These are phyloP conservation scores for Meloe dianella DNA, from an alignment of 2,888 invertebrate genomes.

Conservation along the genomic window DNA sequence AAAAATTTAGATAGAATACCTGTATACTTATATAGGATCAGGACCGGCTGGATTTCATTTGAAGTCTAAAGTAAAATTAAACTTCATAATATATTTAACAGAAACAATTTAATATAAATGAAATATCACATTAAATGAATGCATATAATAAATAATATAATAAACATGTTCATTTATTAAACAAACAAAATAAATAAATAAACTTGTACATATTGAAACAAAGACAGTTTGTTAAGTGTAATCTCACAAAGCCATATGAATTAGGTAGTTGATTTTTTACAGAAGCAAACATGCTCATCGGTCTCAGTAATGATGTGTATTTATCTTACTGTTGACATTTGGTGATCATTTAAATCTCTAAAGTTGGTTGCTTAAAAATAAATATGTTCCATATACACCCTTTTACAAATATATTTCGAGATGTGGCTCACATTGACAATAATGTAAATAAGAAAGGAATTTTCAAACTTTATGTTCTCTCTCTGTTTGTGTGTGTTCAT, in stretches of 20 bases:
- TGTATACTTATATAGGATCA: neutral
- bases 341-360: constrained; percentile 32
- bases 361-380: constrained; percentile 39
- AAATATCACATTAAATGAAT: neutral
- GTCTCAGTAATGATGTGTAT: constrained; percentile 42
- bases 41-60: neutral
- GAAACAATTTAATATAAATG: neutral
- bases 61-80: neutral
- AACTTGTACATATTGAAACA: constrained; percentile 26
- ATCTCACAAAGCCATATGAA: constrained; percentile 41
- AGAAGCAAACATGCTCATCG: constrained; percentile 40
- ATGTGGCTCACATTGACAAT: constrained; percentile 19
- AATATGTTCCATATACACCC: constrained; percentile 37
- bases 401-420: constrained; percentile 40
- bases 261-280: constrained; percentile 40
- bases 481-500: neutral
- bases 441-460: constrained; percentile 24
- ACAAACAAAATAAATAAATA: constrained; percentile 8
- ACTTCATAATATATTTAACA: neutral
- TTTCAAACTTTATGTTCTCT: constrained; percentile 4
- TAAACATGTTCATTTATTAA: neutral
- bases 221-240: constrained; percentile 41
- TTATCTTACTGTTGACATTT: constrained; percentile 38
- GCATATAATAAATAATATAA: neutral
- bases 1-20: too few relatives aligned